Base-by-base conservation (phyloP, 1,140 invertebrate genomes). In the Paralvinella palmiformis region DNA sequence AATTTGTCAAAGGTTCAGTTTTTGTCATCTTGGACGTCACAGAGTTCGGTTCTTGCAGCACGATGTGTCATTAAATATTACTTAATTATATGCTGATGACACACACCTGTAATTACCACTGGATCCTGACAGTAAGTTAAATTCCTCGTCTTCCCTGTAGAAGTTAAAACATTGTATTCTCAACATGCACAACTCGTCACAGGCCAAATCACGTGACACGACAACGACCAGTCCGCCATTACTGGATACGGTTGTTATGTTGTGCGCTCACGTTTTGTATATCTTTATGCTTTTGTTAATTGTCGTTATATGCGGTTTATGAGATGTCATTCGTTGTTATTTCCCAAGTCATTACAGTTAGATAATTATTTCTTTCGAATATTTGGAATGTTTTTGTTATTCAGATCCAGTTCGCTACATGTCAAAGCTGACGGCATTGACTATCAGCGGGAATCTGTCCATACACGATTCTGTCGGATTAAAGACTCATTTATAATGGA, bases 401-500 rank as follows among this genome's bases (percentile, higher is more conserved):
- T 52, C 48, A 3, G 48, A 52, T 29, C 48, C 7, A 52, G 48
- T n/a, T 22, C 48, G 48, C 1, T 52, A 52, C 48, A 52, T 2
- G 48, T 2, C 7, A 20, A 52, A 52, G 31, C n/a, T 52, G n/a
- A 52, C 48, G 31, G n/a, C n/a, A 29, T 29, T 52, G 48, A 27
- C 48, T 52, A n/a, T n/a, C n/a, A n/a, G 48, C 17, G 48, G 48
- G 48, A 52, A 52, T 29, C 48, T 52, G 48, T 13, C 48, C n/a
- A 29, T 52, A 52, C 48, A 52, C 24, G n/a, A 10, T 52, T 1
- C 48, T 29, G 1, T 6, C 48, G 31, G 48, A 29, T 52, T 52
- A 22, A 29, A 27, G 48, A 29, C 6, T 20, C 24, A 29, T 27
- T n/a, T 22, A 52, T 52, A n/a, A n/a, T n/a, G n/a, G n/a, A n/a